Base-by-base conservation (phyloP, 2,797 vertebrate genomes). In the Synaphobranchus kaupii region DNA sequence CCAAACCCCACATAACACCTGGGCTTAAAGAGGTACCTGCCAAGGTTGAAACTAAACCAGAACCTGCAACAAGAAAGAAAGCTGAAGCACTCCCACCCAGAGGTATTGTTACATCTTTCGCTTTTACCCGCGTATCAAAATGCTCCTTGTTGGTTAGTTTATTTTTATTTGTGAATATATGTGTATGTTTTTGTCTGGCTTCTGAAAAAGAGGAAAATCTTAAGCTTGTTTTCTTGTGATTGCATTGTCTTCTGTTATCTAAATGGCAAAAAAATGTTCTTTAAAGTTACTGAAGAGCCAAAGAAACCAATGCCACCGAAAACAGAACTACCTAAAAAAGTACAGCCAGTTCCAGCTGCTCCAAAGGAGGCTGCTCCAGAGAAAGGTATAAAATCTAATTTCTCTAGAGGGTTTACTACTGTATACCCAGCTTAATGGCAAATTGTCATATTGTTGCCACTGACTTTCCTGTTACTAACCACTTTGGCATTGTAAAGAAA, bases 321-420 rank as follows among this genome's bases (percentile, higher is more conserved):
- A 93, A 93, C 94, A 44, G 89, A 92, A 56, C 86, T 60, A 84
- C 84, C 76, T 15, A 71, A 84, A 78, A 91, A 91, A 89, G 25
- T 84, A 20, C 89, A 93, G 78, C 88, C 88, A 60, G 90, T 89
- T 76, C 58, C 58, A 0, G 86, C 89, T 7, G 83, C 89, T 85
- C 90, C 96, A 92, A 95, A 96, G 93, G 96, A 97, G 93, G 90
- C 94, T 87, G 92, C 93, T 90, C 91, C 84, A 78, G 94, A 93
- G 92, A 97, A 96, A 97, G 98, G 98, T 99, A 98, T 84, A 50
- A 54, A 56, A 56, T 17, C 15, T 17, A 20, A 71, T n/a, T 89
- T 89, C 34, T 34, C 39, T 12, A 63, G 71, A 90, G 84, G 86
- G 80, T 56, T 20, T 81, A 56, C 86, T 90, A 90, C 80, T 89